Base-by-base conservation (phyloP, 2,888 invertebrate genomes). In the Dicyrtomina minuta region DNA sequence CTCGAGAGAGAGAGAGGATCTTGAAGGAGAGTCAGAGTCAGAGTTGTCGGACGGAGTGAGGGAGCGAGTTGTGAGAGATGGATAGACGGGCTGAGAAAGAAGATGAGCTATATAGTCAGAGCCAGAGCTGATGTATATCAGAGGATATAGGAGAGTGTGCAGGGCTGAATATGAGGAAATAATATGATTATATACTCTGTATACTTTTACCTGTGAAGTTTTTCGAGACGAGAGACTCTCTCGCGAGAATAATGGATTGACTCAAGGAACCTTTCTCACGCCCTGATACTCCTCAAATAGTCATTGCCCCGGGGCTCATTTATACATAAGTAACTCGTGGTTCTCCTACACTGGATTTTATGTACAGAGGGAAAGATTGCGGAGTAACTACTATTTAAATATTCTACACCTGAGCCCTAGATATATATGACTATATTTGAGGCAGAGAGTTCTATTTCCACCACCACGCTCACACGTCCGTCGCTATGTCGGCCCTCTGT, bases 231-330 rank as follows among this genome's bases (percentile, higher is more conserved):
- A 33, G 33, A 33, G 33, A 8, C 33, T 33, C 33, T 33, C 33
- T 51, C 20, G 27, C 41, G 46, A 26, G 58, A 65, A 61, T 66
- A 60, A 66, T 68, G 68, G 71, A 68, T 68, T 65, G 68, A 70
- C 66, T 67, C 66, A 70, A 67, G 70, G 72, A 75, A 76, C 74
- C 76, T 76, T 76, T 76, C 76, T 76, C 76, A 76, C 76, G 76
- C 76, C 76, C 76, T 74, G 68, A 49, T 56, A 55, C 56, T 56
- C 46, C 62, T 62, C 55, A 61, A 66, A 66, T 66, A 66, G 66
- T 66, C 55, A 62, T 56, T 64, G 65, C 65, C 68, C 62, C 33
- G 49, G 46, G 56, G 58, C 69, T 46, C 65, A 39, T 70, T 44
- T 56, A 41, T 44, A 22, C 26, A 44, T 27, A 61, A 10, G 13